A percentile compares a stretch with the other conserved stretches of the same genome.
Conservation (phyloP, 2,797 vertebrate species). For the Galago senegalensis region DNA sequence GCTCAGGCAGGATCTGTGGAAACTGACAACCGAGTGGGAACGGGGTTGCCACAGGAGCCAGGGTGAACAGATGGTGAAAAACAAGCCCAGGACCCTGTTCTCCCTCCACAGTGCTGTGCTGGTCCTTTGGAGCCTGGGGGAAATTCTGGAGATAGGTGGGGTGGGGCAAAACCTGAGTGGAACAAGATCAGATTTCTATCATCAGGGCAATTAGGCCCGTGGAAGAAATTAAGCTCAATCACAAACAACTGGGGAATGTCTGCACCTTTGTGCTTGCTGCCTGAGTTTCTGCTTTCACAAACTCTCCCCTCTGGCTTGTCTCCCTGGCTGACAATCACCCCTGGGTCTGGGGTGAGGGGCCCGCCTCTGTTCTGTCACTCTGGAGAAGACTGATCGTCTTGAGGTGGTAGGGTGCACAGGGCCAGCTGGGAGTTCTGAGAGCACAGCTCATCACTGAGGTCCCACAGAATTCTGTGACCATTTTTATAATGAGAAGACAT, state of each 20-base stretch:
- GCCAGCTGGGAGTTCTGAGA: conserved; percentile 11
- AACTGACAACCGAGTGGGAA: background rate
- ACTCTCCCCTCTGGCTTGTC: background rate
- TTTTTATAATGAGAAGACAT: conserved; percentile 55
- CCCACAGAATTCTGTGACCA: background rate
- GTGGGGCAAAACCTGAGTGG: background rate
- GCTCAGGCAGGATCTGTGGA: background rate
- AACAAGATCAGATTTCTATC: background rate
- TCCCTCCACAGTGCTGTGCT: background rate
- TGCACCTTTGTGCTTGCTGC: background rate
- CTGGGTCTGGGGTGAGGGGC: background rate
- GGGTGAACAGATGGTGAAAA: background rate
- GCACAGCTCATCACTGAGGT: background rate
- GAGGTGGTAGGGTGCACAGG: background rate
- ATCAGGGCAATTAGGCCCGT: background rate
- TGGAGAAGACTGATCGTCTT: background rate
- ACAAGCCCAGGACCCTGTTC: fast-evolving
- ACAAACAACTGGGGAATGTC: conserved; percentile 9
- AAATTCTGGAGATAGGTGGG: background rate
- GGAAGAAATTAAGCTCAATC: background rate
- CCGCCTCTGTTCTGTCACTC: background rate
- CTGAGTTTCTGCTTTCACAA: background rate
- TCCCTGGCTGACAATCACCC: background rate
- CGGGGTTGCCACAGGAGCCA: background rate
- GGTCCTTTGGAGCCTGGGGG: background rate